Conservation (phyloP, 2,113 vertebrate genomes). For the Felis chaus region DNA sequence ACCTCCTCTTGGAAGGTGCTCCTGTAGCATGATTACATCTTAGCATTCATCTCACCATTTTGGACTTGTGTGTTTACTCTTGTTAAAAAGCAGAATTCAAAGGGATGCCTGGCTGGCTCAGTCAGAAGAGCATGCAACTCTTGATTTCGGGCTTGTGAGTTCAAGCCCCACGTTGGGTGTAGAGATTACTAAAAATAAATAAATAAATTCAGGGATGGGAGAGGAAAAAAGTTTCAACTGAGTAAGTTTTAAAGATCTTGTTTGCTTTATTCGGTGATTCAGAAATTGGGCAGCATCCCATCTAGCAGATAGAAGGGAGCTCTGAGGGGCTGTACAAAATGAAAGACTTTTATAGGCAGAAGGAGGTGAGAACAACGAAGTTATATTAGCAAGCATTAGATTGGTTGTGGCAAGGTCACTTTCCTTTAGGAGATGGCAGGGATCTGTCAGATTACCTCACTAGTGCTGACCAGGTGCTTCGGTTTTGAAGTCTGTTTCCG, state of each 20-base stretch:
- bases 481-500: neutral
- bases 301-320: neutral
- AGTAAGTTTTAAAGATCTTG: neutral
- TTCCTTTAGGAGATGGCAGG: neutral
- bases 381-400: neutral
- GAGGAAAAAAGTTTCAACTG: neutral
- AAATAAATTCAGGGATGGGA: neutral
- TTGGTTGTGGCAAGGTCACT: neutral
- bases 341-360: neutral
- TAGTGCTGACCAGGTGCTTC: neutral
- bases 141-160: too few species aligned
- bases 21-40: neutral
- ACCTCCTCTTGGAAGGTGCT: neutral
- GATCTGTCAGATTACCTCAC: neutral
- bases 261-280: neutral
- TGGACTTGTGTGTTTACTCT: neutral
- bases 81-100: neutral
- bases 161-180: too few species aligned
- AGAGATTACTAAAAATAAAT: too few species aligned
- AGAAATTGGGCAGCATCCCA: neutral
- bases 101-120: too few species aligned
- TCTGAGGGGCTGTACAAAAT: neutral
- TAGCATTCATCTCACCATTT: neutral
- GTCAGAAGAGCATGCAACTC: too few species aligned
- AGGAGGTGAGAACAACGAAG: neutral